Evolutionary conservation across 92 coral and sea anemone species (phyloP), one percentile per base, ranked within the genome.

Genomic region (Epizoanthus ramosus): DNA sequence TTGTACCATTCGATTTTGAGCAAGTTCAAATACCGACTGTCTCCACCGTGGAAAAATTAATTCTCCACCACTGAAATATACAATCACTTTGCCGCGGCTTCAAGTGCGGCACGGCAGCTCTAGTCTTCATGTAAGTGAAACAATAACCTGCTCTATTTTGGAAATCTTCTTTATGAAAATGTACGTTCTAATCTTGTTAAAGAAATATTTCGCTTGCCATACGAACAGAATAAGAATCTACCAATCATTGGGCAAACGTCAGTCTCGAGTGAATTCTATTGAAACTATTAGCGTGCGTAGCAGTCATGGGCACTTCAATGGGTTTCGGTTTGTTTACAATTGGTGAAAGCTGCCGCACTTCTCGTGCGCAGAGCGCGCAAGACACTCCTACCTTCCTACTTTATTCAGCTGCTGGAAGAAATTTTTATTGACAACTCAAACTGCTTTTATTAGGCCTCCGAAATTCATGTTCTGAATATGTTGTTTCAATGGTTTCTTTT

Each of bases 311-410:
- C 91, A 71, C 71, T 84, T 84, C 23, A 84, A 53, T 88, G 91
- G 88, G 81, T 84, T 88, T 79, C 68, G 23, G 74, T 23, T 53
- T 87, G 81, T 75, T 76, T 79, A 71, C 18, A 28, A 57, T 56
- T 74, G 82, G 83, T 64, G 74, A 39, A 61, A 83, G 35, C 47
- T 37, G 52, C 4, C 47, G 25, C 24, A 18, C 47, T 83, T 28
- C 87, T 8, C 81, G 52, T 41, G 63, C 61, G 73, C 53, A 47
- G 53, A 47, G 12, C 53, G 12, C 8, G 54, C 54, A 43, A 0
- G 54, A 50, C 54, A 50, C 54, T 43, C 50, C 54, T 50, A 13
- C 54, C 2, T 9, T 50, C 13, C 1, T 12, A 50, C 14, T 0
- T 3, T 50, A 50, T 1, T 5, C 54, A 12, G 54, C 54, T 50